Percentiles rank a stretch among this genome's conserved stretches.
Conservation (phyloP, 2,888 invertebrate genomes). For the Chesias legatella region DNA sequence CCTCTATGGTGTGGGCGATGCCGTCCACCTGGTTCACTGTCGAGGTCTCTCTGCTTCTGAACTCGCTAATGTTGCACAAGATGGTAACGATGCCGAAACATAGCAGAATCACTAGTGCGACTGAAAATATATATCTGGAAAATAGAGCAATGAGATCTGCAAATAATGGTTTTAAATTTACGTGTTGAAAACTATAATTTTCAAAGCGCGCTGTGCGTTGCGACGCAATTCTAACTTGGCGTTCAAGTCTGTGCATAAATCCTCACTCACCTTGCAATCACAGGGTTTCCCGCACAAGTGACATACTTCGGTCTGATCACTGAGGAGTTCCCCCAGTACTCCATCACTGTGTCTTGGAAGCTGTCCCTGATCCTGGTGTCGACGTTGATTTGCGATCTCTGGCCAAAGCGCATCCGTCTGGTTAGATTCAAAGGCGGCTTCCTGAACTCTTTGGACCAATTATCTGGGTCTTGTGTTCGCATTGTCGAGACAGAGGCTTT, state of each 20-base stretch:
- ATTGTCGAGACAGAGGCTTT: constrained; percentile 1
- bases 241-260: neutral
- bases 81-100: neutral
- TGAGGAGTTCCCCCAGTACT: constrained; percentile 10
- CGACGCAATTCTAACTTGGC: too few species aligned
- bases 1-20: neutral
- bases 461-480: constrained; percentile 17
- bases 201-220: too few species aligned
- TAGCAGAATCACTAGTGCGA: neutral
- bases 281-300: neutral
- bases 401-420: constrained; percentile 6
- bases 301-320: constrained; percentile 3
- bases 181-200: too few species aligned
- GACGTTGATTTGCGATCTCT: neutral
- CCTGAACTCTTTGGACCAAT: constrained; percentile 1
- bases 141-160: too few species aligned
- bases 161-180: too few species aligned
- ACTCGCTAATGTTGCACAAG: neutral
- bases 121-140: constrained; percentile 1
- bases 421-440: constrained; percentile 2
- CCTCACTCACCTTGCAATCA: constrained; percentile 1
- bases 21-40: constrained; percentile 2
- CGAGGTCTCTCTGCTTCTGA: neutral
- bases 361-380: constrained; percentile 2
- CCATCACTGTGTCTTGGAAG: constrained; percentile 7